Conservation (phyloP, 2,888 invertebrate species). For the Ormyrus nitidulus region DNA sequence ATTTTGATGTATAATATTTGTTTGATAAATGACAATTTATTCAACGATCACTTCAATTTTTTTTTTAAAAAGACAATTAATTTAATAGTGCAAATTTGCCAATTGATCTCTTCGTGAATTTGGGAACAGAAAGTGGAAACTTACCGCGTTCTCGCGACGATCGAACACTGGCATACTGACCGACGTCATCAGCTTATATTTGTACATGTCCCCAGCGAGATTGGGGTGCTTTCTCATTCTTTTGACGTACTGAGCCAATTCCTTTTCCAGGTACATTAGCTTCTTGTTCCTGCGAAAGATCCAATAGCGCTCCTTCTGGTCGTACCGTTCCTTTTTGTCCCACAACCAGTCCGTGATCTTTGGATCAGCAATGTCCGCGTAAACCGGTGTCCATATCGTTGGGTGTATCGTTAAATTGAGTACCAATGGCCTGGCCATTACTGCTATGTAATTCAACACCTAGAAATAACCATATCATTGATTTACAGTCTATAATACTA, state of each 20-base stretch:
- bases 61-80: too few species aligned
- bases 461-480: constrained; percentile 38
- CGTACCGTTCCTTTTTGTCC: constrained; percentile 88
- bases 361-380: constrained; percentile 94
- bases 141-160: constrained; percentile 89
- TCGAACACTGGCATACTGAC: constrained; percentile 96
- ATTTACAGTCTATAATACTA: too few species aligned
- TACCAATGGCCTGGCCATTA: constrained; percentile 96
- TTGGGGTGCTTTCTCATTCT: constrained; percentile 75
- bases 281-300: constrained; percentile 80
- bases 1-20: too few species aligned
- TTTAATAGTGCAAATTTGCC: too few species aligned
- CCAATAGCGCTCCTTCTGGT: constrained; percentile 86
- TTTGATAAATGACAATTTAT: background rate
- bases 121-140: constrained; percentile 63
- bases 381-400: constrained; percentile 98
- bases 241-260: constrained; percentile 80
- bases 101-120: too few species aligned
- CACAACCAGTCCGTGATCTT: constrained; percentile 94
- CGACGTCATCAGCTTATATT: constrained; percentile 91
- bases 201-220: constrained; percentile 56
- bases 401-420: constrained; percentile 89
- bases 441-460: constrained; percentile 94
- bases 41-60: background rate
- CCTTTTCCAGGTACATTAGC: constrained; percentile 80